Percentiles rank a stretch among this genome's conserved stretches.
phyloP scores from a whole-genome alignment of 2,113 vertebrate species.

The Copsychus sechellarum region DNA sequence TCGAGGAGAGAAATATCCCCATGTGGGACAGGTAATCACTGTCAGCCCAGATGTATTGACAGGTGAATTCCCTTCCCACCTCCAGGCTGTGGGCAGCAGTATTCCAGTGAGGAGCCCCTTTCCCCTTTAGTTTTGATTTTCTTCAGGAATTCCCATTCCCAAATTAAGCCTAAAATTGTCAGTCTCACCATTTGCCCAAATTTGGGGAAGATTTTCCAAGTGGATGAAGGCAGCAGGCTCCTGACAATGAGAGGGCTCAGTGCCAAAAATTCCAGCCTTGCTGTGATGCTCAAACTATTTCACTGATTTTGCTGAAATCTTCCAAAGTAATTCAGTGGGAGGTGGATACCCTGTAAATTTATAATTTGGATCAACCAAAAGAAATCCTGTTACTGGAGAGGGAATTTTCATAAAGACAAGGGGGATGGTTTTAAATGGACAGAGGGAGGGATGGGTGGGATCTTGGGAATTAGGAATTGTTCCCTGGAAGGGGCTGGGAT shows the following conservation, averaged over 20 bases:
- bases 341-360: not conserved
- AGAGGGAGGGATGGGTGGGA: accelerated
- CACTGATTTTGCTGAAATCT: not conserved
- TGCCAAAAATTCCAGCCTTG: not conserved
- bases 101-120: not conserved
- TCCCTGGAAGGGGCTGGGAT: not conserved
- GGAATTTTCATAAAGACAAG: not conserved
- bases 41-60: accelerated
- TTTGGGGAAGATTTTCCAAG: conserved; percentile 19
- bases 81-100: not conserved
- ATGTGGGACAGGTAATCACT: accelerated
- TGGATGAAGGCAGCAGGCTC: not conserved
- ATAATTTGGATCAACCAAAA: not conserved
- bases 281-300: not conserved
- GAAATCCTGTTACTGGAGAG: not conserved
- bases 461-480: not conserved
- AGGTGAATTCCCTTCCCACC: not conserved
- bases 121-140: not conserved
- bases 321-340: not conserved
- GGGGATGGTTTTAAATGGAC: not conserved
- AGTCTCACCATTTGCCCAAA: not conserved
- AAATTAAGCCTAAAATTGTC: not conserved
- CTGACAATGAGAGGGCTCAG: not conserved
- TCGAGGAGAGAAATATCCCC: not conserved
- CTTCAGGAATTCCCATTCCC: not conserved